phyloP scores from a whole-genome alignment of 2,113 vertebrate species.

The Anas platyrhynchos region DNA sequence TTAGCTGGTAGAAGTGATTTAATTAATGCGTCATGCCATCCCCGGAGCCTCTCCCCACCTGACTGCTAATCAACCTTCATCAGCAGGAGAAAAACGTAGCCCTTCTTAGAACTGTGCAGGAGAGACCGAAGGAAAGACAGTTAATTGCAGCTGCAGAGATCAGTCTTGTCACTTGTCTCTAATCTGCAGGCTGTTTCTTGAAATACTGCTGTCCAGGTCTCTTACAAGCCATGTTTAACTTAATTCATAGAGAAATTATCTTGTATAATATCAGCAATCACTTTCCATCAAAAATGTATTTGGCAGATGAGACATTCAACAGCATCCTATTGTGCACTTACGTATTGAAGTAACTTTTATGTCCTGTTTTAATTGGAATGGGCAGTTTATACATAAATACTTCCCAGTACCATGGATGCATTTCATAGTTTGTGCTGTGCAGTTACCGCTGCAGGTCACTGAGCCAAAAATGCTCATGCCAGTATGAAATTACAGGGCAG shows the following conservation, averaged over 20 bases:
- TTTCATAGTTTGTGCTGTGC: neutral
- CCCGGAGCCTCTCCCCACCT: conserved; percentile 75
- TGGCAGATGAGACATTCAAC: conserved; percentile 39
- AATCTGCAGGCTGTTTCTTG: conserved; percentile 36
- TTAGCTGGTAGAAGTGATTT: conserved; percentile 82
- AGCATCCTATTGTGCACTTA: neutral
- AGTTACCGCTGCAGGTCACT: neutral
- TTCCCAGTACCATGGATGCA: accelerated
- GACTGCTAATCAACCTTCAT: conserved; percentile 81
- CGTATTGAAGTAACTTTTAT: neutral
- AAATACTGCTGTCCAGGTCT: neutral
- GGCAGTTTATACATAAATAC: neutral
- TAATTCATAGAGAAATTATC: conserved; percentile 65
- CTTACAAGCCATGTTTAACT: conserved; percentile 18
- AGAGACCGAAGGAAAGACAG: conserved; percentile 52
- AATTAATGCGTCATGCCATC: conserved; percentile 78
- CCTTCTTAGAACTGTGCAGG: conserved; percentile 24
- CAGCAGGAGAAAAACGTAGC: conserved; percentile 67
- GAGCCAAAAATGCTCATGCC: neutral
- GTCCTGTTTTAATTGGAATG: neutral
- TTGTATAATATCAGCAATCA: conserved; percentile 59
- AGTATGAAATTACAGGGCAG: neutral
- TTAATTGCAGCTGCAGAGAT: conserved; percentile 63
- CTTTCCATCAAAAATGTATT: conserved; percentile 33
- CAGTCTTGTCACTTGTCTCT: conserved; percentile 67